A percentile compares a stretch with the other conserved stretches of the same genome.
phyloP scores from a whole-genome alignment of 1,140 invertebrate genomes.

The Procambarus clarkii region DNA sequence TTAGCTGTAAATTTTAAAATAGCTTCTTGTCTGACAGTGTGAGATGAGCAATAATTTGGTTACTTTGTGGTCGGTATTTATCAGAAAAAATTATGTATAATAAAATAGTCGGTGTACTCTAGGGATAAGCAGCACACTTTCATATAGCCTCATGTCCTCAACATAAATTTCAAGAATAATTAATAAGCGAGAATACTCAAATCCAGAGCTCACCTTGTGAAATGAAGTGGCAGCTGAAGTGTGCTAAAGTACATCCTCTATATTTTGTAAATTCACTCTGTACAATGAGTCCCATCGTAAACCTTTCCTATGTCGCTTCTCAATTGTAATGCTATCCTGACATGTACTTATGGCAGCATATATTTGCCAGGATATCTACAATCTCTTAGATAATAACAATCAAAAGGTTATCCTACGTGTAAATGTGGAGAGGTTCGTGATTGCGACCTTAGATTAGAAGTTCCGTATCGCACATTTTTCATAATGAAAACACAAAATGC shows the following conservation, averaged over 20 bases:
- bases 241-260: slow-evolving; percentile 28
- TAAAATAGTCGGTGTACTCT: slow-evolving; percentile 33
- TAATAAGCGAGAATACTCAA: not conserved
- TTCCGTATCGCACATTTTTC: slow-evolving; percentile 29
- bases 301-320: slow-evolving; percentile 61
- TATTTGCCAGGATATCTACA: slow-evolving; percentile 55
- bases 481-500: slow-evolving; percentile 13
- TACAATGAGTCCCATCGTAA: slow-evolving; percentile 60
- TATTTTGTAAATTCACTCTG: slow-evolving; percentile 66
- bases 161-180: not conserved
- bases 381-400: slow-evolving; percentile 66
- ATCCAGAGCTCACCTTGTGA: not conserved
- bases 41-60: slow-evolving; percentile 46
- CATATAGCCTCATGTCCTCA: not conserved
- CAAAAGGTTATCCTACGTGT: slow-evolving; percentile 61
- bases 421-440: slow-evolving; percentile 38
- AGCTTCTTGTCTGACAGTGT: slow-evolving; percentile 60
- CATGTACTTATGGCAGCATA: slow-evolving; percentile 52
- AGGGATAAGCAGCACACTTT: not conserved
- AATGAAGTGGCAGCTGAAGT: slow-evolving; percentile 30
- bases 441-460: slow-evolving; percentile 17
- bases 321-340: slow-evolving; percentile 56
- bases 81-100: slow-evolving; percentile 30
- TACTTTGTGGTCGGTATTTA: slow-evolving; percentile 54
- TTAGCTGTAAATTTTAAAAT: slow-evolving; percentile 58